These are phyloP conservation scores for Neoarius graeffei DNA, from an alignment of 2,113 vertebrate genomes.

Conservation along the genomic window DNA sequence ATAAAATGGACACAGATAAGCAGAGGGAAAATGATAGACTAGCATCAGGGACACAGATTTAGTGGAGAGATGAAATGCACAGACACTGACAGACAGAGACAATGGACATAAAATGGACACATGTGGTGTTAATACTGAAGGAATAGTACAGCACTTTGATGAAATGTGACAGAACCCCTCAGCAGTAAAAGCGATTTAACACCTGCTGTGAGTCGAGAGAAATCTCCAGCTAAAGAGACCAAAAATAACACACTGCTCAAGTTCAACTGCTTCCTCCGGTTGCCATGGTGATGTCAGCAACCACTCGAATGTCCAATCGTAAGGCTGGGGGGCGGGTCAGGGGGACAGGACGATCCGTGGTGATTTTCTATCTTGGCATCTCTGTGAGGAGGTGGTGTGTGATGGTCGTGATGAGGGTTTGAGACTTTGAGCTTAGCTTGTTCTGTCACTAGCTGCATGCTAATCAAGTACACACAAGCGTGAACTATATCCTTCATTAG, in stretches of 20 bases:
- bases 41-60: background rate
- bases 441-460: background rate
- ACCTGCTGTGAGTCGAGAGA: slow-evolving; percentile 7
- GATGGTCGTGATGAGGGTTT: background rate
- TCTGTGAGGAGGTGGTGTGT: background rate
- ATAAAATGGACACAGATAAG: background rate
- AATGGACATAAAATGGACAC: background rate
- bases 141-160: background rate
- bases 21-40: background rate
- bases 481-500: background rate
- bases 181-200: background rate
- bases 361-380: background rate
- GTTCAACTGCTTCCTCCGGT: slow-evolving; percentile 1
- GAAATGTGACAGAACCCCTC: background rate
- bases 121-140: background rate
- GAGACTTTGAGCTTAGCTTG: background rate
- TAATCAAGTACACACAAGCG: background rate
- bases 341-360: background rate
- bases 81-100: background rate
- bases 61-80: background rate
- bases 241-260: slow-evolving; percentile 13
- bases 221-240: background rate
- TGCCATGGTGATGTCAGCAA: slow-evolving; percentile 6
- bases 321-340: background rate
- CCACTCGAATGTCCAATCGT: background rate